Percentiles rank a stretch among this genome's conserved stretches.
These are phyloP conservation scores for Ageneiosus marmoratus DNA, from an alignment of 2,113 vertebrate genomes.

Conservation along the genomic window DNA sequence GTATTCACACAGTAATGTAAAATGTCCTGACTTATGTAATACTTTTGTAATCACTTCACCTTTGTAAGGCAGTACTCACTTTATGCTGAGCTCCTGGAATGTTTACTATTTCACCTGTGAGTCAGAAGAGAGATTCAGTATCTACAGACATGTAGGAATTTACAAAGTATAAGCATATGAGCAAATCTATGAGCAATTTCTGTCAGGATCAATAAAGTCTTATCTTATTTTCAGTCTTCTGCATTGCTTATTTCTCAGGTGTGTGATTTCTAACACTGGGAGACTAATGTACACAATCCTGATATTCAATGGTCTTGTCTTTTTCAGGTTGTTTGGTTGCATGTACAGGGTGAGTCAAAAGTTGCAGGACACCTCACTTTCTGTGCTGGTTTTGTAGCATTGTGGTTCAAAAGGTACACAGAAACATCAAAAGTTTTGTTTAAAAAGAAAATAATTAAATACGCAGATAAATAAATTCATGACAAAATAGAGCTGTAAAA, in stretches of 20 bases:
- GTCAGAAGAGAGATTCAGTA: conserved; percentile 2
- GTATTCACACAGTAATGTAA: not conserved
- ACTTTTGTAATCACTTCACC: not conserved
- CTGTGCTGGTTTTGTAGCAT: too few species aligned
- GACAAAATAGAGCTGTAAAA: too few species aligned
- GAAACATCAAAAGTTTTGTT: too few species aligned
- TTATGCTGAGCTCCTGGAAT: conserved; percentile 76
- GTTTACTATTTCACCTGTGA: conserved; percentile 80
- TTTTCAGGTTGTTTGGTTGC: not conserved
- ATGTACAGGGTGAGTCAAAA: too few species aligned
- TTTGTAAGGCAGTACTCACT: conserved; percentile 61
- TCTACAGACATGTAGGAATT: not conserved
- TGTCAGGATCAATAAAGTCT: too few species aligned
- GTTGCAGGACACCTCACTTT: too few species aligned
- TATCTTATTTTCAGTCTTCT: not conserved
- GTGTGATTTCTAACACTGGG: not conserved
- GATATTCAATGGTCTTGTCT: not conserved
- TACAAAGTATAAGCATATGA: not conserved
- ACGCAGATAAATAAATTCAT: not conserved
- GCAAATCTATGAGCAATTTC: too few species aligned
- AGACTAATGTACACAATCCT: not conserved
- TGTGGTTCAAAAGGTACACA: too few species aligned
- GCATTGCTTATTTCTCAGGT: not conserved
- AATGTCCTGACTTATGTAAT: not conserved
- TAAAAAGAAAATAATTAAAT: not conserved